These are phyloP conservation scores for Drosophila mayaguana DNA, from an alignment of 2,888 invertebrate genomes.

Conservation along the genomic window DNA sequence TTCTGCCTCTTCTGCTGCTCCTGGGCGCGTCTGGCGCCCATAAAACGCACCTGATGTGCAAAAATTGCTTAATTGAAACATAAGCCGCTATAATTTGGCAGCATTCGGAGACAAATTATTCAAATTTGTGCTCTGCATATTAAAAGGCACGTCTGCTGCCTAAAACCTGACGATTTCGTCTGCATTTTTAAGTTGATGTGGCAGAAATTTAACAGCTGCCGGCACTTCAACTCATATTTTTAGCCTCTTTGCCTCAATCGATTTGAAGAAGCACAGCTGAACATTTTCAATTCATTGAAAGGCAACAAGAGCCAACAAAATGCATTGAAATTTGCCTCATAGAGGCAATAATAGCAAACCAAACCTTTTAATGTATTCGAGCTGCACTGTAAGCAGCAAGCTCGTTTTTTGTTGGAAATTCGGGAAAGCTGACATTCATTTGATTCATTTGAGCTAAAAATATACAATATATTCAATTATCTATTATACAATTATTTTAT, in stretches of 20 bases:
- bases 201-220: slow-evolving; percentile 34
- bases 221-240: slow-evolving; percentile 56
- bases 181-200: slow-evolving; percentile 10
- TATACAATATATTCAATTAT: no score
- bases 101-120: slow-evolving; percentile 59
- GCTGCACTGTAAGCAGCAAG: no score
- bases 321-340: background rate
- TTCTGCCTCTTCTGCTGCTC: slow-evolving; percentile 20
- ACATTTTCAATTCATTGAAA: no score
- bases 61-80: slow-evolving; percentile 80
- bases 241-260: slow-evolving; percentile 47
- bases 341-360: background rate
- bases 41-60: slow-evolving; percentile 78
- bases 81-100: slow-evolving; percentile 74
- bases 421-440: no score
- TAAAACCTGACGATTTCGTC: slow-evolving; percentile 9
- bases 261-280: slow-evolving; percentile 10
- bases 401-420: no score
- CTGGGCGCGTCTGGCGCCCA: slow-evolving; percentile 54
- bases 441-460: no score
- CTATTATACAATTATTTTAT: no score
- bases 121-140: slow-evolving; percentile 73
- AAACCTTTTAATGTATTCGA: no score
- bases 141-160: slow-evolving; percentile 57
- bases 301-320: background rate